Conservation (phyloP, 2,113 vertebrate species). For the Gracilinanus agilis region DNA sequence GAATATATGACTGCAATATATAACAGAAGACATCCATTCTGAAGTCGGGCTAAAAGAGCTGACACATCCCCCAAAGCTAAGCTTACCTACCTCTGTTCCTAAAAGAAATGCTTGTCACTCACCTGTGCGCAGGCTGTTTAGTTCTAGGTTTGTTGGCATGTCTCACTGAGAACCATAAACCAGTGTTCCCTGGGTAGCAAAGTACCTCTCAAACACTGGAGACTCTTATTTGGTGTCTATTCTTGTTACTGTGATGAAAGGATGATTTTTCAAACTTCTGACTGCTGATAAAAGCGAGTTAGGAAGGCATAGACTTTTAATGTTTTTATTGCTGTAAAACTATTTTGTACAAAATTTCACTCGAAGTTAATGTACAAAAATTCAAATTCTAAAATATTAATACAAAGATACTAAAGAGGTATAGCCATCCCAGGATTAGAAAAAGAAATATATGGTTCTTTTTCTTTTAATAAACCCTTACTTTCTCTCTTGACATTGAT, state of each 20-base stretch:
- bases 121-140: neutral
- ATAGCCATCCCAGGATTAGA: neutral
- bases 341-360: neutral
- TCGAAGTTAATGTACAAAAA: neutral
- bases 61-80: neutral
- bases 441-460: neutral
- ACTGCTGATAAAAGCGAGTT: neutral
- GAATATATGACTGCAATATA: neutral
- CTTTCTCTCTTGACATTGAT: too few species aligned
- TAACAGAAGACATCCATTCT: neutral
- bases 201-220: neutral
- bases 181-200: neutral
- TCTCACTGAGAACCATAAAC: neutral
- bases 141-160: neutral
- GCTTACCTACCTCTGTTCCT: neutral
- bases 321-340: neutral
- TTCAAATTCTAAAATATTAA: neutral
- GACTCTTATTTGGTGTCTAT: neutral
- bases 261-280: neutral
- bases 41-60: neutral
- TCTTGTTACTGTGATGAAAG: neutral
- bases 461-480: too few species aligned
- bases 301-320: neutral
- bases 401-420: neutral
- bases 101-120: neutral